A percentile compares a stretch with the other conserved stretches of the same genome.
phyloP scores from a whole-genome alignment of 53 echinoderm and acorn worm species.

The Glandiceps talaboti region DNA sequence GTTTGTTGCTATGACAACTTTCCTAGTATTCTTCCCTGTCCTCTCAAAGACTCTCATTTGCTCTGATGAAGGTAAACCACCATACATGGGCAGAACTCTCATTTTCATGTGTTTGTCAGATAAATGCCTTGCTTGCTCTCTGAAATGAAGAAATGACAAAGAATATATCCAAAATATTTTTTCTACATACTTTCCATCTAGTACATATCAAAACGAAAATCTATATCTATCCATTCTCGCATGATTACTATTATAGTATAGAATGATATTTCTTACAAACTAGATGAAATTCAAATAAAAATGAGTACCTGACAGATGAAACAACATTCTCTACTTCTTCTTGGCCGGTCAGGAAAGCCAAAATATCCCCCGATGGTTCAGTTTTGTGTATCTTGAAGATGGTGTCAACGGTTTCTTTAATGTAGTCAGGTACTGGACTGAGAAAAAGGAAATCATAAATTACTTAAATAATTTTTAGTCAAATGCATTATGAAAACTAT shows the following conservation, averaged over 20 bases:
- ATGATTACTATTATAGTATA: too few species aligned
- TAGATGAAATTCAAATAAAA: neutral
- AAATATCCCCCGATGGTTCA: slow-evolving; percentile 76
- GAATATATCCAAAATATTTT: neutral
- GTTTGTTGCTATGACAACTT: slow-evolving; percentile 97
- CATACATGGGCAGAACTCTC: slow-evolving; percentile 89
- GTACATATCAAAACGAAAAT: neutral
- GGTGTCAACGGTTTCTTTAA: slow-evolving; percentile 68
- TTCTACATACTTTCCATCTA: neutral
- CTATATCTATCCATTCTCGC: neutral
- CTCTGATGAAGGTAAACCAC: slow-evolving; percentile 62
- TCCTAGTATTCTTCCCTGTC: slow-evolving; percentile 72
- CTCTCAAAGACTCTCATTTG: slow-evolving; percentile 96
- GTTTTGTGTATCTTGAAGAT: slow-evolving; percentile 86
- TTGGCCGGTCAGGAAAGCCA: slow-evolving; percentile 89
- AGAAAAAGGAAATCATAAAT: too few species aligned
- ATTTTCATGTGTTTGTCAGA: slow-evolving; percentile 57
- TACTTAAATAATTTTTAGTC: too few species aligned
- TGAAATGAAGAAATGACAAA: neutral
- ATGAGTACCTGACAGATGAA: slow-evolving; percentile 51
- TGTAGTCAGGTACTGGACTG: slow-evolving; percentile 89
- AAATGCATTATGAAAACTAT: too few species aligned
- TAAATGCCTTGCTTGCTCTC: slow-evolving; percentile 55
- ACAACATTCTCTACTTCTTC: slow-evolving; percentile 76
- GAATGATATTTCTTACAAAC: neutral